Conservation (phyloP, 2,113 vertebrate species). For the Megaptera novaeangliae region DNA sequence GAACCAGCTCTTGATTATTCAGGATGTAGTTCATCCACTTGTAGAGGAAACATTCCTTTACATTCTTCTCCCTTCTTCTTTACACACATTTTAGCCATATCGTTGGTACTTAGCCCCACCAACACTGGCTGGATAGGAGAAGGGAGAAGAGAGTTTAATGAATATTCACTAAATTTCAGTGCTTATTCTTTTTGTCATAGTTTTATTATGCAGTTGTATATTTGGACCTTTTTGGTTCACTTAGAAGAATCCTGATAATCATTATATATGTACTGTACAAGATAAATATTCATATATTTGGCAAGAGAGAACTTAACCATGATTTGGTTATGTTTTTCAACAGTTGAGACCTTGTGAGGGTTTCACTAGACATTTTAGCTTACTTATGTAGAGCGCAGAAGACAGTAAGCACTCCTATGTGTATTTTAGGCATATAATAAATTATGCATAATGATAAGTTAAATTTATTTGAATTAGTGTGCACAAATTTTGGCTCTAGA, state of each 20-base stretch:
- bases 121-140: not conserved
- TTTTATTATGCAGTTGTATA: not conserved
- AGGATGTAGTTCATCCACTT: not conserved
- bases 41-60: not conserved
- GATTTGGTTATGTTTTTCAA: not conserved
- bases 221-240: not conserved
- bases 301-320: not conserved
- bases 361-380: not conserved
- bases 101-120: not conserved
- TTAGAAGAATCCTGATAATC: not conserved
- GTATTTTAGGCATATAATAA: not conserved
- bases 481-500: not conserved
- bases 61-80: constrained; percentile 28
- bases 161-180: not conserved
- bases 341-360: not conserved
- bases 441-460: not conserved
- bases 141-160: not conserved
- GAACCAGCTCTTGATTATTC: not conserved
- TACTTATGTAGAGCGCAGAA: not conserved
- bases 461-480: not conserved
- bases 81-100: not conserved
- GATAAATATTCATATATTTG: not conserved
- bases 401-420: not conserved
- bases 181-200: not conserved
- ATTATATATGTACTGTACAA: not conserved